These are phyloP conservation scores for Platyrinchus mystaceus DNA, from an alignment of 2,797 vertebrate species.

Conservation along the genomic window DNA sequence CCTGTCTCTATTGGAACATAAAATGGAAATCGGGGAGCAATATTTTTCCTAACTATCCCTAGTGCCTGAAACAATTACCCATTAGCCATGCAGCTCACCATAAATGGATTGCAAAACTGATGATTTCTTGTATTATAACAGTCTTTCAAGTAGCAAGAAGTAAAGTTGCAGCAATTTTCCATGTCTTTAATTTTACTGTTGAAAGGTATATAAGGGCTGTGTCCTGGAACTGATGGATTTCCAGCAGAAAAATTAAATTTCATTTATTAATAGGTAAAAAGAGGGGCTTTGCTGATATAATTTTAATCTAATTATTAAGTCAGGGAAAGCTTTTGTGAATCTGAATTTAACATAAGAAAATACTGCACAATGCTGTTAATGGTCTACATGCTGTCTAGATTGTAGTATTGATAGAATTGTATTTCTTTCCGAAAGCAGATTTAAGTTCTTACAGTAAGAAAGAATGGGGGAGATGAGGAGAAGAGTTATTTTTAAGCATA, in stretches of 20 bases:
- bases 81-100: constrained; percentile 54
- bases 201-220: constrained; percentile 55
- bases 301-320: constrained; percentile 71
- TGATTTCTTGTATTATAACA: constrained; percentile 55
- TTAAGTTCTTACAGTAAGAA: constrained; percentile 23
- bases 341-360: constrained; percentile 37
- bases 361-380: constrained; percentile 28
- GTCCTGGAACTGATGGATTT: constrained; percentile 66
- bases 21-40: constrained; percentile 30
- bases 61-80: constrained; percentile 50
- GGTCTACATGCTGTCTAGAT: constrained; percentile 22
- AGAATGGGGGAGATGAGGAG: not conserved
- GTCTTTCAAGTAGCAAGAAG: constrained; percentile 63
- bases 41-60: constrained; percentile 54
- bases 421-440: constrained; percentile 49
- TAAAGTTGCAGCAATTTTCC: constrained; percentile 63
- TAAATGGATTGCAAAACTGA: constrained; percentile 53
- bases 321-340: constrained; percentile 42
- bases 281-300: constrained; percentile 19
- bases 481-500: constrained; percentile 22
- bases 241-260: constrained; percentile 58
- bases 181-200: constrained; percentile 73
- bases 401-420: constrained; percentile 47
- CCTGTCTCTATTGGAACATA: constrained; percentile 28
- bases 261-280: constrained; percentile 60